These are phyloP conservation scores for Gadopsis marmoratus DNA, from an alignment of 2,797 vertebrate genomes.

Conservation along the genomic window DNA sequence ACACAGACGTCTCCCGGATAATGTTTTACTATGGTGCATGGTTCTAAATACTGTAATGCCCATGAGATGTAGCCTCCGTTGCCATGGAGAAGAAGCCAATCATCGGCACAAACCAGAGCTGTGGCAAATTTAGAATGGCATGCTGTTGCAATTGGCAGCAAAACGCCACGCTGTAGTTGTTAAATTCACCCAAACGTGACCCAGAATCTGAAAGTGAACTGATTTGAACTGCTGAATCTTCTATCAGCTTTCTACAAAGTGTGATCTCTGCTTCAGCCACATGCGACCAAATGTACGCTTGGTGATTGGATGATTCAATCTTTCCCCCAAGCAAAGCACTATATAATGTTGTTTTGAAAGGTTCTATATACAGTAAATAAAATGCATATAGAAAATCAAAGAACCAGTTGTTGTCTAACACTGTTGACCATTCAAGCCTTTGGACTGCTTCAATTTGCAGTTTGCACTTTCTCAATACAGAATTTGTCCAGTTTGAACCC, in stretches of 20 bases:
- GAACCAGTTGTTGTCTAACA: too few species aligned
- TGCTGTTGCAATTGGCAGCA: neutral
- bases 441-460: too few species aligned
- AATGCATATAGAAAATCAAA: too few species aligned
- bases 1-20: neutral
- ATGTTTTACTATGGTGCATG: neutral
- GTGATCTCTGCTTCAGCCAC: neutral
- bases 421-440: too few species aligned
- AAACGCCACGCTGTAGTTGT: neutral
- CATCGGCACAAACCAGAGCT: neutral
- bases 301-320: too few species aligned
- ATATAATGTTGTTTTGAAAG: too few species aligned
- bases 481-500: too few species aligned
- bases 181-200: neutral
- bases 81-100: neutral
- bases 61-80: neutral
- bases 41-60: neutral
- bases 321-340: too few species aligned
- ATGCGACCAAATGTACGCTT: too few species aligned
- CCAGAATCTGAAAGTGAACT: neutral
- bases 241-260: neutral
- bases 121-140: neutral
- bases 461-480: too few species aligned
- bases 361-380: too few species aligned
- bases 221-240: neutral